Percentiles rank a stretch among this genome's conserved stretches.
Evolutionary conservation across 2,797 vertebrate genomes (phyloP).

Genomic region (Leucoraja ocellata): DNA sequence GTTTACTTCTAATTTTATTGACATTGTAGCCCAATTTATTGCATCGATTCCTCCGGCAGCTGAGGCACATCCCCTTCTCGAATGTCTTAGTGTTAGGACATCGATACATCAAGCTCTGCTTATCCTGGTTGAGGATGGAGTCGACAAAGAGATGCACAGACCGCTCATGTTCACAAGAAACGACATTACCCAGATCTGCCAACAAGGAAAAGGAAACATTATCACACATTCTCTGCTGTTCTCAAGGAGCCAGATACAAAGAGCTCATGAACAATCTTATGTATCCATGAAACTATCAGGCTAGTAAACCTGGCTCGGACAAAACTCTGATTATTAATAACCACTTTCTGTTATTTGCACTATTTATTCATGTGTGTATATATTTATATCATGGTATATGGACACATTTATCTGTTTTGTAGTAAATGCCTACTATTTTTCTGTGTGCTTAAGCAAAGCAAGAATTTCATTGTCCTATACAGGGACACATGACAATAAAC

Average conservation of each 20-base stretch:
- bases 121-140: constrained; percentile 82
- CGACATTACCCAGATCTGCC: constrained; percentile 72
- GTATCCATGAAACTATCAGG: too few relatives aligned
- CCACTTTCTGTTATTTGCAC: too few relatives aligned
- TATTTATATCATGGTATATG: too few relatives aligned
- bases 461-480: too few relatives aligned
- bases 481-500: too few relatives aligned
- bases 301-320: too few relatives aligned
- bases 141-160: constrained; percentile 88
- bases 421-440: too few relatives aligned
- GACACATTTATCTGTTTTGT: too few relatives aligned
- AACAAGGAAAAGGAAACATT: not conserved
- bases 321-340: too few relatives aligned
- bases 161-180: constrained; percentile 87
- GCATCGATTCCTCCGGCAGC: constrained; percentile 93
- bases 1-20: constrained; percentile 70
- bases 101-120: constrained; percentile 83
- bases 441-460: too few relatives aligned
- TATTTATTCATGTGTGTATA: too few relatives aligned
- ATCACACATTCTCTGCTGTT: not conserved
- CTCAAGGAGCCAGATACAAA: not conserved
- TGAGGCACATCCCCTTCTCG: constrained; percentile 92
- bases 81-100: constrained; percentile 81
- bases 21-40: constrained; percentile 84
- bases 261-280: not conserved